phyloP scores from a whole-genome alignment of 2,113 vertebrate genomes.

The Galeopterus variegatus region DNA sequence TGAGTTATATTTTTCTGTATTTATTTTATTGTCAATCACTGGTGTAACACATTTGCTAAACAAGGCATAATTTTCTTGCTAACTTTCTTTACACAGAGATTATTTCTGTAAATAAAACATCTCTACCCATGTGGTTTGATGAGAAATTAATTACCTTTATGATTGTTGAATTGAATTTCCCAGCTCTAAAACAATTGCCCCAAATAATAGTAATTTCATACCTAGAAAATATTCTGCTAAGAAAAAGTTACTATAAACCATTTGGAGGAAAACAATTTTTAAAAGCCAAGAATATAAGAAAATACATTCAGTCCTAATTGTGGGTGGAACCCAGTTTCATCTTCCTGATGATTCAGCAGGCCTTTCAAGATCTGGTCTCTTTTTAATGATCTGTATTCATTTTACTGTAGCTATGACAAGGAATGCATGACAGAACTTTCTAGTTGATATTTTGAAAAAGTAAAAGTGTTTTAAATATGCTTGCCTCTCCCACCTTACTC shows the following conservation, averaged over 20 bases:
- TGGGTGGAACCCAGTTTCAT: not conserved
- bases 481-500: not conserved
- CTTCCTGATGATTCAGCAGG: not conserved
- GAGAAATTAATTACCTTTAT: slow-evolving; percentile 64
- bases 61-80: slow-evolving; percentile 26
- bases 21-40: slow-evolving; percentile 34
- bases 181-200: not conserved
- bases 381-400: not conserved
- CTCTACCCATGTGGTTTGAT: not conserved
- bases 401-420: not conserved
- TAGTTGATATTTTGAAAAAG: slow-evolving; percentile 37
- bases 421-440: not conserved
- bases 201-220: slow-evolving; percentile 51
- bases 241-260: slow-evolving; percentile 3
- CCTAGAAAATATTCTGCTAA: slow-evolving; percentile 14
- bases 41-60: slow-evolving; percentile 38
- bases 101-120: slow-evolving; percentile 46
- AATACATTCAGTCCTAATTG: slow-evolving; percentile 37
- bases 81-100: slow-evolving; percentile 33
- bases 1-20: slow-evolving; percentile 38
- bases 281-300: slow-evolving; percentile 60
- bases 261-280: not conserved
- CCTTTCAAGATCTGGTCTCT: not conserved
- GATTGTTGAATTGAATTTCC: slow-evolving; percentile 35
- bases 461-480: not conserved